A percentile compares a stretch with the other conserved stretches of the same genome.
Evolutionary conservation across 2,888 invertebrate species (phyloP).

Genomic region (Gnatocerus cornutus): DNA sequence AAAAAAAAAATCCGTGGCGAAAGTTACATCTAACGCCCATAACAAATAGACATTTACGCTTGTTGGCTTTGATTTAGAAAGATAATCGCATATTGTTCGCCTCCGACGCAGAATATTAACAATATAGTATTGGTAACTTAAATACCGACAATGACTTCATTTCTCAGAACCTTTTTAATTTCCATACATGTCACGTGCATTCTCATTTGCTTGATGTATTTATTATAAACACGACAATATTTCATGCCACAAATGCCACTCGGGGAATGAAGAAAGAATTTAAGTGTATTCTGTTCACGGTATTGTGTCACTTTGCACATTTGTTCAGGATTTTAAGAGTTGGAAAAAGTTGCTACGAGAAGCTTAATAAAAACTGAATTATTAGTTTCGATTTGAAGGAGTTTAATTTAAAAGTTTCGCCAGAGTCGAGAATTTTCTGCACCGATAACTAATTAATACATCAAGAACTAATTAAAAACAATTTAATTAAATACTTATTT

Average conservation of each 20-base stretch:
- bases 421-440: constrained; percentile 34
- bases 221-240: constrained; percentile 21
- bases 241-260: constrained; percentile 15
- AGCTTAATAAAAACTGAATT: constrained; percentile 28
- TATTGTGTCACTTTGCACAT: constrained; percentile 2
- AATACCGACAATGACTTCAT: constrained; percentile 9
- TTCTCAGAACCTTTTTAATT: constrained; percentile 22
- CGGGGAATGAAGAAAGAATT: constrained; percentile 11
- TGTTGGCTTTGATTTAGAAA: background rate
- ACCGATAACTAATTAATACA: constrained; percentile 52
- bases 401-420: constrained; percentile 38
- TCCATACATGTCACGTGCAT: constrained; percentile 15
- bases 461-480: constrained; percentile 54
- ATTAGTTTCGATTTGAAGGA: constrained; percentile 33
- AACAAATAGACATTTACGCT: constrained; percentile 1
- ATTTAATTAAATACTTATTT: constrained; percentile 56
- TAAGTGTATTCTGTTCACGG: background rate
- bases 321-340: background rate
- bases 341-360: constrained; percentile 3
- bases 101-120: background rate
- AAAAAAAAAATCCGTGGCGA: background rate
- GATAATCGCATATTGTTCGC: background rate
- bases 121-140: constrained; percentile 1
- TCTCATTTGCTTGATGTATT: constrained; percentile 30
- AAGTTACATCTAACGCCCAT: background rate